phyloP scores from a whole-genome alignment of 1,140 invertebrate genomes.

The Scylla paramamosain region DNA sequence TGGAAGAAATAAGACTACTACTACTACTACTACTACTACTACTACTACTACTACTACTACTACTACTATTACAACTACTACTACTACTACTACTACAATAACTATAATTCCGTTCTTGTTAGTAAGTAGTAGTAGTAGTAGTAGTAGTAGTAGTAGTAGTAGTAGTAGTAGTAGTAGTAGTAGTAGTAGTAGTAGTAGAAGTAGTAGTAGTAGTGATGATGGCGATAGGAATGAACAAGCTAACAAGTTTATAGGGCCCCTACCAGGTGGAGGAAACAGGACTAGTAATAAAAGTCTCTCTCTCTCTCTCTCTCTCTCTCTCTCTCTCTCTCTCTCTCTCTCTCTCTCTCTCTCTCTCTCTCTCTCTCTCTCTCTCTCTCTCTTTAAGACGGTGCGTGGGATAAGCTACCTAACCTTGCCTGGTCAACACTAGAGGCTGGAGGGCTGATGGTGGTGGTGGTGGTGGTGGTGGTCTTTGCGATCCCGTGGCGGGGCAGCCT shows the following conservation, averaged over 20 bases:
- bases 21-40: conserved; percentile 3
- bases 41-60: not conserved
- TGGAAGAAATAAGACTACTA: not conserved
- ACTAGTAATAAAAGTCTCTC: no score
- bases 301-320: no score
- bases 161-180: conserved; percentile 36
- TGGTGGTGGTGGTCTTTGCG: no score
- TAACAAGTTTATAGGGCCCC: no score
- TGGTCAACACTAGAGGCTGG: not conserved
- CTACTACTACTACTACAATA: not conserved
- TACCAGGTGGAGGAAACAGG: no score
- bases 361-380: no score
- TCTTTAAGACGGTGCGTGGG: no score
- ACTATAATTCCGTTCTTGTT: not conserved
- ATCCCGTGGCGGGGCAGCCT: no score
- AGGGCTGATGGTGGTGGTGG: not conserved
- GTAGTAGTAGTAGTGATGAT: conserved; percentile 7
- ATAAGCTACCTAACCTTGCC: not conserved
- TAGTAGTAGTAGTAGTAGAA: conserved; percentile 16
- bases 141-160: conserved; percentile 34
- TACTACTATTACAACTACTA: not conserved
- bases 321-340: no score
- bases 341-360: no score
- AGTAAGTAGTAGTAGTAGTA: not conserved
- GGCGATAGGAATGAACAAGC: no score